Conservation (phyloP, 1,140 invertebrate genomes). For the Papilio aristodemus region DNA sequence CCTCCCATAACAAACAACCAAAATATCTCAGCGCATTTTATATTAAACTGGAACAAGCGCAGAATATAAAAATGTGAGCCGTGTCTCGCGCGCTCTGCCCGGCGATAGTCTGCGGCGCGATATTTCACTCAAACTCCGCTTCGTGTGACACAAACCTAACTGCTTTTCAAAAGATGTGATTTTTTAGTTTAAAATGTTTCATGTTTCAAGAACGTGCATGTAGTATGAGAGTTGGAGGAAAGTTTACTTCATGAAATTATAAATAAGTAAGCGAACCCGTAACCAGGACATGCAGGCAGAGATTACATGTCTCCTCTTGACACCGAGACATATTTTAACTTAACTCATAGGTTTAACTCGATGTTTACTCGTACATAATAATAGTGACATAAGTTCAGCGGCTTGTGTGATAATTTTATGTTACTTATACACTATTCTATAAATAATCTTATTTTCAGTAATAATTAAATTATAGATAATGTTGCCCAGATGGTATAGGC, state of each 20-base stretch:
- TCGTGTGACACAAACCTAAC: constrained; percentile 17
- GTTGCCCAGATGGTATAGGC: no score
- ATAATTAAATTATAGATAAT: no score
- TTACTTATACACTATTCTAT: no score
- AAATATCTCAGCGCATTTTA: neutral
- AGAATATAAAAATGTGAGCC: constrained; percentile 5
- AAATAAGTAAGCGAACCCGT: no score
- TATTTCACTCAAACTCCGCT: constrained; percentile 9
- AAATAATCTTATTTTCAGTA: no score
- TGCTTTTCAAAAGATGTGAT: constrained; percentile 1
- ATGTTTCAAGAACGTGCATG: neutral
- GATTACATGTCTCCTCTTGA: no score
- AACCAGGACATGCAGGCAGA: no score
- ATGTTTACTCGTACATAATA: no score
- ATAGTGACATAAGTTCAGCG: no score
- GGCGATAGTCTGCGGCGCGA: neutral
- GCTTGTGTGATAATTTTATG: no score
- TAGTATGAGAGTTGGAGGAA: neutral
- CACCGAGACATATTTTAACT: no score
- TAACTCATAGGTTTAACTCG: no score
- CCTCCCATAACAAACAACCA: neutral
- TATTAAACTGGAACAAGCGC: neutral
- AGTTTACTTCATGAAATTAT: neutral
- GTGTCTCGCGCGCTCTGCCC: neutral
- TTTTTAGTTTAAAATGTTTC: neutral